Conservation (phyloP, 2,797 vertebrate genomes). For the Percopsis omiscomaycus region DNA sequence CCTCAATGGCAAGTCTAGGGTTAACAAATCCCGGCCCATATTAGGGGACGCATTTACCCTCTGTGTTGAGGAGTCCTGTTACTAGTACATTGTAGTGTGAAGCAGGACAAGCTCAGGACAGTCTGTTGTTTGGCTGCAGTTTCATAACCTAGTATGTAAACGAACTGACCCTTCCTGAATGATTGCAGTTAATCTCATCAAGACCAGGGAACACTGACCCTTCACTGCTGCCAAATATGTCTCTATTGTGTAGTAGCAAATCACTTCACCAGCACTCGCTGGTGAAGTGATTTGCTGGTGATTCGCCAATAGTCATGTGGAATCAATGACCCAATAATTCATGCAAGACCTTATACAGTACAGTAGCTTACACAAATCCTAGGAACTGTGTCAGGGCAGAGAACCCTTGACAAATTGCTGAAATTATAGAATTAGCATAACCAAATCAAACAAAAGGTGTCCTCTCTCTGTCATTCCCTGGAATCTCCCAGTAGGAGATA, state of each 20-base stretch:
- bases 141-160: conserved; percentile 54
- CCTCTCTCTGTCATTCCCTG: conserved; percentile 45
- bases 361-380: conserved; percentile 21
- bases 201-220: conserved; percentile 35
- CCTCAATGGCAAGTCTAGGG: conserved; percentile 29
- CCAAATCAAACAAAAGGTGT: conserved; percentile 49
- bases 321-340: conserved; percentile 36
- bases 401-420: conserved; percentile 27
- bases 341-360: conserved; percentile 18
- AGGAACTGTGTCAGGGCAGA: conserved; percentile 22
- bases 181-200: conserved; percentile 64
- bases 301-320: conserved; percentile 33
- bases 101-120: conserved; percentile 31
- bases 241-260: conserved; percentile 42
- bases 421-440: conserved; percentile 34
- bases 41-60: conserved; percentile 49
- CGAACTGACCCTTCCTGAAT: conserved; percentile 45
- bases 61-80: conserved; percentile 43
- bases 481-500: conserved; percentile 54
- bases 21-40: conserved; percentile 46
- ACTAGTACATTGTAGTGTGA: conserved; percentile 39
- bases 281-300: conserved; percentile 5
- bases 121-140: conserved; percentile 42
- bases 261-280: conserved; percentile 15
- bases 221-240: conserved; percentile 37